These are phyloP conservation scores for Caerostris extrusa DNA, from an alignment of 1,140 invertebrate genomes.

Conservation along the genomic window DNA sequence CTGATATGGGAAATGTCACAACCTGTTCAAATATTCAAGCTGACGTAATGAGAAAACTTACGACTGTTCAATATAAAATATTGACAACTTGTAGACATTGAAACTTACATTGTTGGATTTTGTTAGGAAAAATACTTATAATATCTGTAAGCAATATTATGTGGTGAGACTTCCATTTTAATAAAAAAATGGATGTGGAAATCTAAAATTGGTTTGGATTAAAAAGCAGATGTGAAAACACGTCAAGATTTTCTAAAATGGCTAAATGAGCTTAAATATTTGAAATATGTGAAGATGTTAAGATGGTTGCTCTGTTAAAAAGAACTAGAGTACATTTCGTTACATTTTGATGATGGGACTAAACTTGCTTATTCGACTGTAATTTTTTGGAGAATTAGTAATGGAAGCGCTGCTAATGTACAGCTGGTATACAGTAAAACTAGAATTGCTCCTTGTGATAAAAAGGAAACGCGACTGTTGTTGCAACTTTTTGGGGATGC, in stretches of 20 bases:
- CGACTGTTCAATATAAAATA: constrained; percentile 79
- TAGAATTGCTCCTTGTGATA: constrained; percentile 43
- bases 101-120: constrained; percentile 80
- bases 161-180: background rate
- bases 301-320: constrained; percentile 34
- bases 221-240: constrained; percentile 45
- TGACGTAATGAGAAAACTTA: constrained; percentile 74
- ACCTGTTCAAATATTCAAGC: background rate
- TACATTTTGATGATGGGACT: constrained; percentile 46
- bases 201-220: constrained; percentile 34
- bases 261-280: constrained; percentile 43
- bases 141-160: background rate
- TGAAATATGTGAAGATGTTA: constrained; percentile 13
- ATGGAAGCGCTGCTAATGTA: constrained; percentile 50
- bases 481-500: constrained; percentile 38
- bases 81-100: constrained; percentile 79
- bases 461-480: constrained; percentile 21
- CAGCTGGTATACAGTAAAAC: constrained; percentile 58
- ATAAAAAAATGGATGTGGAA: constrained; percentile 30
- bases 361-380: background rate
- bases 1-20: background rate
- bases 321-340: constrained; percentile 6
- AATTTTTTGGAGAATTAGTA: constrained; percentile 5
- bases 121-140: constrained; percentile 79
- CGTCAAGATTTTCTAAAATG: constrained; percentile 26